Base-by-base conservation (phyloP, 2,797 vertebrate species). In the Zonotrichia albicollis region DNA sequence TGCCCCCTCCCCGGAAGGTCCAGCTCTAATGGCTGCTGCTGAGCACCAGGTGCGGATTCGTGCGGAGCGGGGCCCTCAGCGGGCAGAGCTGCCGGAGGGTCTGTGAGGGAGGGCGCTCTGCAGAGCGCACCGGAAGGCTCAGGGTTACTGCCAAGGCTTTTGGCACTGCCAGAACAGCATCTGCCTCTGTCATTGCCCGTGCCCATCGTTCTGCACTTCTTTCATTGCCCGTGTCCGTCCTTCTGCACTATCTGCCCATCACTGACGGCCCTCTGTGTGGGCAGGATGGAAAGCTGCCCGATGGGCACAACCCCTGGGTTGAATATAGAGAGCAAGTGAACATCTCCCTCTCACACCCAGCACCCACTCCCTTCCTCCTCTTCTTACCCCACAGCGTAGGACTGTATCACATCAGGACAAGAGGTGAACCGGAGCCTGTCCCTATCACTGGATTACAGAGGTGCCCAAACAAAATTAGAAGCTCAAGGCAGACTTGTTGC, bases 241-340 rank as follows among this genome's bases (percentile, higher is more conserved):
- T 64, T 87, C 66, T 43, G 9, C 25, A 5, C 46, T 32, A 0
- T 54, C 50, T 53, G 64, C 16, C 3, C 1, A 3, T 58, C 30
- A 2, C 58, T 16, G 36, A 16, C 2, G 7, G 7, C 23, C n/a
- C 0, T 0, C 32, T 54, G 8, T 3, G 1, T 4, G 34, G 64
- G n/a, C 57, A 45, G 74, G 23, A 45, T 13, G 34, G 54, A 57
- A 61, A 71, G 42, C 26, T 68, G 58, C 61, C 25, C 18, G 6
- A 15, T 27, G 62, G 38, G 21, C 46, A 13, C 48, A 68, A 3
- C 15, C 15, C 0, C 36, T n/a, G 50, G 19, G 7, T 8, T 82
- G 27, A 50, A 22, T 29, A 21, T 6, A 9, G 67, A 62, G 57
- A 65, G 18, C 26, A 19, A 60, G 32, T 17, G 48, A 81, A 15